Conservation (phyloP, 1,140 invertebrate species). For the Diploscapter pachys region DNA sequence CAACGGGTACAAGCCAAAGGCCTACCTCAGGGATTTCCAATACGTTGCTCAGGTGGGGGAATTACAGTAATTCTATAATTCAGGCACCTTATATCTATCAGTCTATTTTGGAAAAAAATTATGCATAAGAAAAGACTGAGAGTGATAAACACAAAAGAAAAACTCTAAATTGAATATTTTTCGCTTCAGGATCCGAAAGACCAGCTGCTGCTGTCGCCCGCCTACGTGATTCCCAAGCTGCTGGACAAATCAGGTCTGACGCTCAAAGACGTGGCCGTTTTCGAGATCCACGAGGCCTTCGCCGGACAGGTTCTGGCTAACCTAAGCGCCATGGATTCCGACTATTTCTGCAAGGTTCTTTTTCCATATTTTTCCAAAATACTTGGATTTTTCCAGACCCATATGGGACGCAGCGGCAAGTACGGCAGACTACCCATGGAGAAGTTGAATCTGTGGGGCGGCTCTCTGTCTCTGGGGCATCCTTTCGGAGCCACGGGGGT, state of each 20-base stretch:
- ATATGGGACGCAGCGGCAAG: slow-evolving; percentile 74
- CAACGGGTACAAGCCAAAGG: slow-evolving; percentile 68
- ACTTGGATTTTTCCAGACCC: slow-evolving; percentile 54
- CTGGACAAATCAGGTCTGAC: slow-evolving; percentile 70
- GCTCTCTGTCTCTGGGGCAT: slow-evolving; percentile 94
- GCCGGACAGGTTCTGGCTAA: slow-evolving; percentile 97
- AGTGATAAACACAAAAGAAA: no score
- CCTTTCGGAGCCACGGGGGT: slow-evolving; percentile 95
- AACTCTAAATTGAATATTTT: no score
- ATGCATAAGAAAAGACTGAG: no score
- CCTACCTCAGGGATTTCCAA: slow-evolving; percentile 74
- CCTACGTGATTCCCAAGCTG: slow-evolving; percentile 54
- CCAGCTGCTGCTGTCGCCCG: slow-evolving; percentile 77
- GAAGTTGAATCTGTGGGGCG: slow-evolving; percentile 96
- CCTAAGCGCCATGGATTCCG: slow-evolving; percentile 92
- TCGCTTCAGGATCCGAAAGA: slow-evolving; percentile 82
- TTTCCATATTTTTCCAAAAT: slow-evolving; percentile 1
- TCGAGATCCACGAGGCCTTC: slow-evolving; percentile 99
- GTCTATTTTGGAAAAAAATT: no score
- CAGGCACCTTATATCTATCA: no score
- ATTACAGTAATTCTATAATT: no score
- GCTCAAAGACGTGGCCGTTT: slow-evolving; percentile 87
- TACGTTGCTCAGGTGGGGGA: slow-evolving; percentile 70
- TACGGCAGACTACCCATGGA: slow-evolving; percentile 80
- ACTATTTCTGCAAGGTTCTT: slow-evolving; percentile 72